Base-by-base conservation (phyloP, 2,888 invertebrate genomes). In the Nomada goodeniana region DNA sequence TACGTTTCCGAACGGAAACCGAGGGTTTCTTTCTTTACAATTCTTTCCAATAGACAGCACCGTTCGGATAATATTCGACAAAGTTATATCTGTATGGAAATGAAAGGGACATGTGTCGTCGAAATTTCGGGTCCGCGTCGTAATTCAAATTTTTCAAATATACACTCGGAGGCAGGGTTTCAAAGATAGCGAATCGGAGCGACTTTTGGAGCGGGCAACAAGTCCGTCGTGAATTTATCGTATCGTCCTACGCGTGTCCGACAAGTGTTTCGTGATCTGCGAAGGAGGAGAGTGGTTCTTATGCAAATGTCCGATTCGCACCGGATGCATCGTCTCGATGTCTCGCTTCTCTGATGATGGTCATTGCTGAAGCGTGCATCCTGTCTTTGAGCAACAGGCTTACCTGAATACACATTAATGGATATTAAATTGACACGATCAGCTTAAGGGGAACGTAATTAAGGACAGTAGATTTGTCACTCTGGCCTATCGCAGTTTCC, bases 281-380 rank as follows among this genome's bases (percentile, higher is more conserved):
- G 42, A 59, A 68, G 20, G 13, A 42, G 26, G 42, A 9, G 50
- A 18, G 47, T 18, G 36, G 15, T 9, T 61, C 71, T 71, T 59
- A 74, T 74, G 74, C 60, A 60, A 74, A 74, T 74, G 59, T n/a
- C 18, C 61, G 61, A 59, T 59, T 68, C 50, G 74, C 71, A 61
- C 71, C 71, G 71, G 71, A 71, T 57, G 42, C 42, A 36, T 59
- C 67, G 65, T 36, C 69, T 59, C n/a, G 69, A 44, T 57, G 53
- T 20, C 65, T 20, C 42, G 71, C 2, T 71, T 52, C 61, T 52
- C 29, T 13, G 23, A 26, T 60, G 50, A 7, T 52, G 11, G 20
- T 15, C 60, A 60, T 50, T 11, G 60, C 29, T 50, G 50, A 71
- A 18, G 23, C 71, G 61, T 61, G 61, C 61, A 61, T 71, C 71